Percentiles rank a stretch among this genome's conserved stretches.
phyloP scores from a whole-genome alignment of 92 coral and sea anemone species.

The Epizoanthus ramosus region DNA sequence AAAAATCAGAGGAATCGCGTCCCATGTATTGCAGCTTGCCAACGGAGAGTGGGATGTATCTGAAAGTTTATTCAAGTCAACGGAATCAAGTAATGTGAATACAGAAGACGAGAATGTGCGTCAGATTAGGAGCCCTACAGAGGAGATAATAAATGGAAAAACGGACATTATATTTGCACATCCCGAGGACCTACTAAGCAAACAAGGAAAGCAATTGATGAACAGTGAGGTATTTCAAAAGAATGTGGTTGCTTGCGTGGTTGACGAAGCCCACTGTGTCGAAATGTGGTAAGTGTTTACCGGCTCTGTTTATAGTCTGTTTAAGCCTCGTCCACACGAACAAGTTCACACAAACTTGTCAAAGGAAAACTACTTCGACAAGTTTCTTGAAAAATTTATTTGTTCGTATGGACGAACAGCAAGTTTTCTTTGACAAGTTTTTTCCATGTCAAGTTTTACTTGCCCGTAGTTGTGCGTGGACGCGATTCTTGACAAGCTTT shows the following conservation, averaged over 20 bases:
- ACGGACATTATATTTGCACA: constrained; percentile 56
- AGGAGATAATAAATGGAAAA: constrained; percentile 27
- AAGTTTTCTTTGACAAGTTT: too few relatives aligned
- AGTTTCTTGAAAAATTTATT: too few relatives aligned
- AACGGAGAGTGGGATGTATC: constrained; percentile 38
- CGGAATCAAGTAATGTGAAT: too few relatives aligned
- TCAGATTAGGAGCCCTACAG: background rate
- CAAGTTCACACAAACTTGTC: too few relatives aligned
- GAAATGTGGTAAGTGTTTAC: constrained; percentile 58
- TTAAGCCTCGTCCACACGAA: too few relatives aligned
- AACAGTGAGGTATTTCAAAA: constrained; percentile 65
- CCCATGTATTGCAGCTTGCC: constrained; percentile 64
- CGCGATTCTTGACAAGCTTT: too few relatives aligned
- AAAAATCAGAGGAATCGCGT: constrained; percentile 50
- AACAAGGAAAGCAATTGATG: constrained; percentile 69
- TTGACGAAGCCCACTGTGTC: constrained; percentile 85
- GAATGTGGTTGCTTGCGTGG: constrained; percentile 69
- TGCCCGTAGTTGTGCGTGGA: too few relatives aligned
- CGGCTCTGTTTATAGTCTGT: too few relatives aligned
- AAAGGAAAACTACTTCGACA: too few relatives aligned
- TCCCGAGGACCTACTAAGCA: constrained; percentile 71
- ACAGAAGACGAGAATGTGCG: background rate
- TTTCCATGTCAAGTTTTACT: too few relatives aligned
- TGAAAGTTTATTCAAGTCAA: constrained; percentile 52
- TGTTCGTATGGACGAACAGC: too few relatives aligned